phyloP scores from a whole-genome alignment of 1,140 invertebrate genomes.

The Gryon sp. region DNA sequence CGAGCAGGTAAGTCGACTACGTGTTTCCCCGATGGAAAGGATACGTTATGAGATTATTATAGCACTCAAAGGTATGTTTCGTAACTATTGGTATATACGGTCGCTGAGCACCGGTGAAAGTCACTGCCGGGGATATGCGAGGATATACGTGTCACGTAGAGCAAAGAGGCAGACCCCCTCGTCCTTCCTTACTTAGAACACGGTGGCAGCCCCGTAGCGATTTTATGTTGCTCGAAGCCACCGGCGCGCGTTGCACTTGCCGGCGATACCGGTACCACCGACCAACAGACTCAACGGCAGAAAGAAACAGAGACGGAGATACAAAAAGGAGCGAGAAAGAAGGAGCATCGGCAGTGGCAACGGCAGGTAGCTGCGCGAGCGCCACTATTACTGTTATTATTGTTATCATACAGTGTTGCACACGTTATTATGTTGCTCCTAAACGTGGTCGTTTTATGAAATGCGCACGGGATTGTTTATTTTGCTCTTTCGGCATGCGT shows the following conservation, averaged over 20 bases:
- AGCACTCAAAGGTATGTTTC: conserved; percentile 48
- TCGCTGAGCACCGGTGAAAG: conserved; percentile 44
- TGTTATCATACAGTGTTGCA: conserved; percentile 39
- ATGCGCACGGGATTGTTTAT: conserved; percentile 30
- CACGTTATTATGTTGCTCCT: conserved; percentile 32
- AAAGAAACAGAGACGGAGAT: no score
- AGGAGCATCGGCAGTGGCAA: not conserved
- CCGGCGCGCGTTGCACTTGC: not conserved
- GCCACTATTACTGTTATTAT: conserved; percentile 44
- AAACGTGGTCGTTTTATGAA: conserved; percentile 41
- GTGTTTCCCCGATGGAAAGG: conserved; percentile 27
- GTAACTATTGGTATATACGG: conserved; percentile 43
- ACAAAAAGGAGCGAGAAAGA: no score
- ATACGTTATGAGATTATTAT: conserved; percentile 53
- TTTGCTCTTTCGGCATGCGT: conserved; percentile 31
- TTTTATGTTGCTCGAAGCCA: conserved; percentile 27
- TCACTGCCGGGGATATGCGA: conserved; percentile 1
- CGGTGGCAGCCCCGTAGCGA: conserved; percentile 18
- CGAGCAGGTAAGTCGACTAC: conserved; percentile 22
- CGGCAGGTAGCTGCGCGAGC: conserved; percentile 28
- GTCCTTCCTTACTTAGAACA: conserved; percentile 17
- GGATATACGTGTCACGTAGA: conserved; percentile 41
- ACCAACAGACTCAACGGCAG: no score
- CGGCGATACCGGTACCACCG: conserved; percentile 2
- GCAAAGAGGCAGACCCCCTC: no score